Percentiles rank a stretch among this genome's conserved stretches.
Evolutionary conservation across 2,797 vertebrate genomes (phyloP).

Genomic region (Gila robusta): DNA sequence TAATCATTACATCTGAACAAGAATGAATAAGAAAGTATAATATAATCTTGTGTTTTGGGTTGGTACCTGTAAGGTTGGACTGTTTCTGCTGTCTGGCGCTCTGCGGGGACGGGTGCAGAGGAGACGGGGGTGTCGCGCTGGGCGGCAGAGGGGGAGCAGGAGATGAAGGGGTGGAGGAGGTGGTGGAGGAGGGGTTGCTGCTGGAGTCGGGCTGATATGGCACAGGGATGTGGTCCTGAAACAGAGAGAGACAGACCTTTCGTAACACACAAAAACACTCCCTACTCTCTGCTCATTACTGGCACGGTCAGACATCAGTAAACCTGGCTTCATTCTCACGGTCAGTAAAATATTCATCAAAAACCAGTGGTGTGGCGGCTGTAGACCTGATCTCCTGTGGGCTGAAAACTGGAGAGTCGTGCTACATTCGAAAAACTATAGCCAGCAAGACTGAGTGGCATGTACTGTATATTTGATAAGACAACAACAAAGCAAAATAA

Average conservation of each 20-base stretch:
- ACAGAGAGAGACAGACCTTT: slow-evolving; percentile 23
- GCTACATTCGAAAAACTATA: not conserved
- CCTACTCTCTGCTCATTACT: slow-evolving; percentile 6
- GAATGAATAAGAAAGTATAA: too few species aligned
- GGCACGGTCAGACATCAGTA: slow-evolving; percentile 26
- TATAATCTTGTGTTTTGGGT: not conserved
- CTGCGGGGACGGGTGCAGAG: slow-evolving; percentile 94
- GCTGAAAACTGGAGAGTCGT: not conserved
- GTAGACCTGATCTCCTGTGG: not conserved
- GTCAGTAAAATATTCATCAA: slow-evolving; percentile 1
- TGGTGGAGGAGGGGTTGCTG: slow-evolving; percentile 98
- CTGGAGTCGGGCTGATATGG: slow-evolving; percentile 99
- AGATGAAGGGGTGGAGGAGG: slow-evolving; percentile 95
- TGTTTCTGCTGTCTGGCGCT: slow-evolving; percentile 93
- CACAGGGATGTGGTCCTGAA: slow-evolving; percentile 94
- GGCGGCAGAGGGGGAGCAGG: slow-evolving; percentile 94
- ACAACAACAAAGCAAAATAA: not conserved
- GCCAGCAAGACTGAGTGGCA: not conserved
- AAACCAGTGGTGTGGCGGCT: not conserved
- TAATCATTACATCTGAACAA: too few species aligned
- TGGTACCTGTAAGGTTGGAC: slow-evolving; percentile 93
- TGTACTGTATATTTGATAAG: not conserved
- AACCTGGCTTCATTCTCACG: not conserved
- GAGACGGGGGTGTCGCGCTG: slow-evolving; percentile 93
- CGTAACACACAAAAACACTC: slow-evolving; percentile 7